phyloP scores from a whole-genome alignment of 2,113 vertebrate species.

The Austrofundulus limnaeus region DNA sequence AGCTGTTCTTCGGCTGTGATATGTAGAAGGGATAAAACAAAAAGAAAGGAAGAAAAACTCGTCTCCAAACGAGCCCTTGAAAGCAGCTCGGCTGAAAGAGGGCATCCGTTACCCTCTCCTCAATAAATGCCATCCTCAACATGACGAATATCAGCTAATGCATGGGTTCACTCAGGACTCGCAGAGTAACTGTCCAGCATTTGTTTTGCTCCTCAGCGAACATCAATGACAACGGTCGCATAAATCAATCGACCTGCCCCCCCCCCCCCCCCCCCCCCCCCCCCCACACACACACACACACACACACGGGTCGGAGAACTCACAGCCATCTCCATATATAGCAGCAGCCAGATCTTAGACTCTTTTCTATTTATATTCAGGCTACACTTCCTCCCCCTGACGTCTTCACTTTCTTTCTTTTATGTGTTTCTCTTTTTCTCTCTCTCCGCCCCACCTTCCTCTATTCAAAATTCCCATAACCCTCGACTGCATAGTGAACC shows the following conservation, averaged over 20 bases:
- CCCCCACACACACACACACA: background rate
- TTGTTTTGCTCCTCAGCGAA: slow-evolving; percentile 37
- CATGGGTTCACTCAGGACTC: slow-evolving; percentile 3
- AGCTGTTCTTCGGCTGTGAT: no score
- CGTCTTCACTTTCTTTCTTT: slow-evolving; percentile 60
- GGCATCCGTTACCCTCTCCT: background rate
- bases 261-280: background rate
- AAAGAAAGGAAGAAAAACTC: background rate
- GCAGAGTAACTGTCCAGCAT: slow-evolving; percentile 1
- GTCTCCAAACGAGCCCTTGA: slow-evolving; percentile 4
- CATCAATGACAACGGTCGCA: slow-evolving; percentile 25
- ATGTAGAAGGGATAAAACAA: no score
- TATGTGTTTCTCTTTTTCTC: slow-evolving; percentile 9
- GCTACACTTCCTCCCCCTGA: slow-evolving; percentile 54
- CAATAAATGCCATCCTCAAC: slow-evolving; percentile 19
- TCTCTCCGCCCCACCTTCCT: no score
- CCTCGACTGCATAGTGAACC: slow-evolving; percentile 48
- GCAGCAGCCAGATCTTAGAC: slow-evolving; percentile 62
- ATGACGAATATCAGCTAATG: slow-evolving; percentile 23
- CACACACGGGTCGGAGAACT: slow-evolving; percentile 28
- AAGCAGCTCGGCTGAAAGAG: background rate
- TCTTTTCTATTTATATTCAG: slow-evolving; percentile 79
- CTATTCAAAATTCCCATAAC: slow-evolving; percentile 72
- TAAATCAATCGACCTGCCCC: slow-evolving; percentile 67
- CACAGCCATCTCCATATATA: slow-evolving; percentile 78